Evolutionary conservation across 2,797 vertebrate species (phyloP).

Genomic region (Helicolenus hilgendorfi): DNA sequence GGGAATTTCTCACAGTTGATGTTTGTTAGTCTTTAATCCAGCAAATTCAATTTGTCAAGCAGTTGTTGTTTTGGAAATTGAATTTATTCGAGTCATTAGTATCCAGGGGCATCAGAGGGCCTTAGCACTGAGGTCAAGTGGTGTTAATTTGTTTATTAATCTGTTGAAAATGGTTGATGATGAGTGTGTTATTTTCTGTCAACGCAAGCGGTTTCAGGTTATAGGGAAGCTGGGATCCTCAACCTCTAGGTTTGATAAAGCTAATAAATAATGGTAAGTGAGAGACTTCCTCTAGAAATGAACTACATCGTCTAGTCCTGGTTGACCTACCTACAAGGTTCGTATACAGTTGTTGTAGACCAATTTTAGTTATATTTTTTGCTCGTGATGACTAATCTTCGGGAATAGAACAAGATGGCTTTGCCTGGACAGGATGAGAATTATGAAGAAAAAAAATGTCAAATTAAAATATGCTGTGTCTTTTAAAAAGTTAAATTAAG

Average conservation of each 20-base stretch:
- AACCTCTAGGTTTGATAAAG: neutral
- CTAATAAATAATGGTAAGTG: neutral
- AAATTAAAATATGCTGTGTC: neutral
- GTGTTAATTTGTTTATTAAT: neutral
- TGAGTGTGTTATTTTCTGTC: neutral
- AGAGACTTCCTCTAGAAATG: neutral
- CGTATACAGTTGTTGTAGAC: neutral
- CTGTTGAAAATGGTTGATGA: neutral
- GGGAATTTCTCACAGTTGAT: constrained; percentile 32
- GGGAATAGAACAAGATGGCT: neutral
- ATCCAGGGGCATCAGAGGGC: neutral
- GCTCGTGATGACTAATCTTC: neutral
- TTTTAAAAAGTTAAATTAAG: neutral
- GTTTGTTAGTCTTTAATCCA: constrained; percentile 43
- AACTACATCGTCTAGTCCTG: neutral
- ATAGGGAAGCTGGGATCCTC: neutral
- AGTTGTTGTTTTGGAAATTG: constrained; percentile 57
- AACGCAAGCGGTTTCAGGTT: neutral
- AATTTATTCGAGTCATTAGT: constrained; percentile 37
- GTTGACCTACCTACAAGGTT: neutral
- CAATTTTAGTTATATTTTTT: neutral
- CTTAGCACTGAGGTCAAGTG: neutral
- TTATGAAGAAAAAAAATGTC: fast-evolving
- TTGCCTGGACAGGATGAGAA: neutral
- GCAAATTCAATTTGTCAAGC: constrained; percentile 53